Percentiles rank a stretch among this genome's conserved stretches.
Evolutionary conservation across 2,113 vertebrate genomes (phyloP).

Genomic region (Dinomys branickii): DNA sequence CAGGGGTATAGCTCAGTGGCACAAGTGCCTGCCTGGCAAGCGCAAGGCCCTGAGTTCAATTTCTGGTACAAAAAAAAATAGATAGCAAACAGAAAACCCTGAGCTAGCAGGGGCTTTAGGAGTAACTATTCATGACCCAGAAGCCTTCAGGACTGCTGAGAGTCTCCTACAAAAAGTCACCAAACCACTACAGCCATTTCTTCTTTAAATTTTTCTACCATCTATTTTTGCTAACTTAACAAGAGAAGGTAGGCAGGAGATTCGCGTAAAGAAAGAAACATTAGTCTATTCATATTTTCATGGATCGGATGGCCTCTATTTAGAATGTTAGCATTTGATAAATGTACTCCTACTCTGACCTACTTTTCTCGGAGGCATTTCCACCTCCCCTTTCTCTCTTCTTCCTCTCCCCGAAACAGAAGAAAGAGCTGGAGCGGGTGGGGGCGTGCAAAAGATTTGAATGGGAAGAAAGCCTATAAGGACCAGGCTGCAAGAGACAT

Average conservation of each 20-base stretch:
- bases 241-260: not conserved
- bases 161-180: no score
- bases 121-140: no score
- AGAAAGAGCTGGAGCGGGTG: not conserved
- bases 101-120: no score
- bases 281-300: slow-evolving; percentile 44
- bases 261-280: not conserved
- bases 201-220: slow-evolving; percentile 14
- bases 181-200: not conserved
- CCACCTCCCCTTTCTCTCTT: not conserved
- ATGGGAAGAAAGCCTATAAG: not conserved
- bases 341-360: slow-evolving; percentile 16
- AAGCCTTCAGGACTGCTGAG: no score
- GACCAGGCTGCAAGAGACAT: not conserved
- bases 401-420: slow-evolving; percentile 9
- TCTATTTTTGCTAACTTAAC: slow-evolving; percentile 25
- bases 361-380: not conserved
- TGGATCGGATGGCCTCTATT: slow-evolving; percentile 12
- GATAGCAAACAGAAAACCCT: no score
- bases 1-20: no score
- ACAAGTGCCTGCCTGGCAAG: no score
- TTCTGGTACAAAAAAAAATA: no score
- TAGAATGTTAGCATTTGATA: slow-evolving; percentile 28
- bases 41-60: no score
- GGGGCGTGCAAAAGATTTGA: not conserved